Evolutionary conservation across 2,113 vertebrate genomes (phyloP).

Genomic region (Dicrurus megarhynchus): DNA sequence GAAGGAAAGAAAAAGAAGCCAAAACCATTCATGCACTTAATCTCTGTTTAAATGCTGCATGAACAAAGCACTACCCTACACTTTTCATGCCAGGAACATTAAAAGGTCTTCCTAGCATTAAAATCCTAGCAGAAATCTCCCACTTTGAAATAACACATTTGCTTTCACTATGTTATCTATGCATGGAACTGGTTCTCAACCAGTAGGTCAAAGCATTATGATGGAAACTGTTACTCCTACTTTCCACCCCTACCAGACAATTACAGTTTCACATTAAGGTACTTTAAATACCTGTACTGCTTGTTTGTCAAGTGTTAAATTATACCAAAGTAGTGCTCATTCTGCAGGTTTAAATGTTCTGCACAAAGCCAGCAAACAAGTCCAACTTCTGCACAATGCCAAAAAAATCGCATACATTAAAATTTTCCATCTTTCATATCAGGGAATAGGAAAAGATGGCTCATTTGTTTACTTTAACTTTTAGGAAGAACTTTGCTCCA

Average conservation of each 20-base stretch:
- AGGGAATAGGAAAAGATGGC: neutral
- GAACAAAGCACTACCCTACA: neutral
- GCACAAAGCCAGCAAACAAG: neutral
- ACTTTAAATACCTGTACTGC: neutral
- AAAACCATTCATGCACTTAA: neutral
- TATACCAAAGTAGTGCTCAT: neutral
- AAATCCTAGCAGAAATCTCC: neutral
- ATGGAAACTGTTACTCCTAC: neutral
- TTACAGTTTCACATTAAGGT: neutral
- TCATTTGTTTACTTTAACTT: conserved; percentile 32
- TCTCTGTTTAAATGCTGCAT: neutral
- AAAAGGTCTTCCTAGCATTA: neutral
- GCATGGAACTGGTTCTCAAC: neutral
- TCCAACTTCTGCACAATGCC: neutral
- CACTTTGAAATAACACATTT: neutral
- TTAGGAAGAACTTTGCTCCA: conserved; percentile 2
- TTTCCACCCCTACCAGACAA: neutral
- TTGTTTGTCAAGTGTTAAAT: neutral
- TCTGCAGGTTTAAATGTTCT: neutral
- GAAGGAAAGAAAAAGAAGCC: neutral
- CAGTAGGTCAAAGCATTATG: neutral
- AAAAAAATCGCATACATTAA: neutral
- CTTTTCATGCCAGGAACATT: neutral
- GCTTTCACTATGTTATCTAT: neutral
- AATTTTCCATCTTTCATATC: neutral